Evolutionary conservation across 2,888 invertebrate genomes (phyloP).

Genomic region (Atherix ibis): DNA sequence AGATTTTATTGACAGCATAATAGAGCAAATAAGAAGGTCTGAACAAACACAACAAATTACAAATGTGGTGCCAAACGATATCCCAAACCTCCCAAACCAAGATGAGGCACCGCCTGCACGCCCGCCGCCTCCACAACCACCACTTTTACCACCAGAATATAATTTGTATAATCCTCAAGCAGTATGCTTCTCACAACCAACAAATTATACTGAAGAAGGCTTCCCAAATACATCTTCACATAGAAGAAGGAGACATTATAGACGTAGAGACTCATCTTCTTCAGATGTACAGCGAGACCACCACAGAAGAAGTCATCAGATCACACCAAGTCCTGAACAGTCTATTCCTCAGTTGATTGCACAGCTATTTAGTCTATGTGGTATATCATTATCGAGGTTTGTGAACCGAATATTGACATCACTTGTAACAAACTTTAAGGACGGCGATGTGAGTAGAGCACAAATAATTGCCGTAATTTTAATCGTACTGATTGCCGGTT

Average conservation of each 20-base stretch:
- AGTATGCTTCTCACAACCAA: slow-evolving; percentile 31
- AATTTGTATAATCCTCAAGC: slow-evolving; percentile 37
- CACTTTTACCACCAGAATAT: slow-evolving; percentile 32
- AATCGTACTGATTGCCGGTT: slow-evolving; percentile 58
- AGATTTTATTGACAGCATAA: slow-evolving; percentile 49
- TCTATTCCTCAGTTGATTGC: slow-evolving; percentile 52
- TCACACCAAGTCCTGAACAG: slow-evolving; percentile 39
- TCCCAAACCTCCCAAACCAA: not conserved
- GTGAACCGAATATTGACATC: slow-evolving; percentile 53
- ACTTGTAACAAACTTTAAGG: slow-evolving; percentile 36
- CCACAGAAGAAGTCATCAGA: slow-evolving; percentile 24
- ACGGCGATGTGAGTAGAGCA: slow-evolving; percentile 45
- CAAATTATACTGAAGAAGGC: slow-evolving; percentile 31
- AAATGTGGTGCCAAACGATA: not conserved
- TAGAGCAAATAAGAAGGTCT: slow-evolving; percentile 33
- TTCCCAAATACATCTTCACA: slow-evolving; percentile 28
- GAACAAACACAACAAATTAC: slow-evolving; percentile 14
- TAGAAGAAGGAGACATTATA: slow-evolving; percentile 36
- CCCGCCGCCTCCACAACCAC: slow-evolving; percentile 37
- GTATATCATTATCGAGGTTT: slow-evolving; percentile 44
- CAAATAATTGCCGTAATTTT: slow-evolving; percentile 63
- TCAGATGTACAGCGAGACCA: slow-evolving; percentile 34
- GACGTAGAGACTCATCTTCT: slow-evolving; percentile 38
- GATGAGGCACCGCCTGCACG: slow-evolving; percentile 30
- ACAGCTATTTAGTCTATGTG: slow-evolving; percentile 54